These are phyloP conservation scores for Semicossyphus pulcher DNA, from an alignment of 2,113 vertebrate species.

Conservation along the genomic window DNA sequence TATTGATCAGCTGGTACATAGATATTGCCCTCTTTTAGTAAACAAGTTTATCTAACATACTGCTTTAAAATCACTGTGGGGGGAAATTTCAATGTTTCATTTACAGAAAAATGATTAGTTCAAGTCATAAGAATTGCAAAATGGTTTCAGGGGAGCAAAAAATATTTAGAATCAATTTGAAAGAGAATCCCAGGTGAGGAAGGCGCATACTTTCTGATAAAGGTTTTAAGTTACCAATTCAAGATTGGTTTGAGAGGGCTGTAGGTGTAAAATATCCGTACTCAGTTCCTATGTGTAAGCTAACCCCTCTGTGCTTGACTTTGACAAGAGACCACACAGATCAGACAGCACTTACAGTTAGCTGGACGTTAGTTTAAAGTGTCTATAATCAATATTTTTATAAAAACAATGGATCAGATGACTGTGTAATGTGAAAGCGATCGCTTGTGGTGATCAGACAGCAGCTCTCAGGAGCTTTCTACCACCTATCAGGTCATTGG, in stretches of 20 bases:
- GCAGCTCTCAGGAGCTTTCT: neutral
- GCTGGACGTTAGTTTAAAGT: slow-evolving; percentile 24
- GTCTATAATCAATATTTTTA: slow-evolving; percentile 15
- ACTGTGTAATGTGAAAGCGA: slow-evolving; percentile 1
- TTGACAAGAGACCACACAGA: slow-evolving; percentile 9
- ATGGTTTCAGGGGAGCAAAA: slow-evolving; percentile 34
- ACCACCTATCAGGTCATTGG: neutral
- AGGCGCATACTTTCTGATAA: slow-evolving; percentile 11
- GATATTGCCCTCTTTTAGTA: slow-evolving; percentile 17
- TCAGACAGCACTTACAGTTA: slow-evolving; percentile 27
- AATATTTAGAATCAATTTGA: slow-evolving; percentile 41
- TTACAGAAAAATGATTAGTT: slow-evolving; percentile 54
- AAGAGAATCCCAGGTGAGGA: slow-evolving; percentile 10
- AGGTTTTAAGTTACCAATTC: slow-evolving; percentile 6
- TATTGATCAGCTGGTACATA: slow-evolving; percentile 19
- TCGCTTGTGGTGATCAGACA: neutral
- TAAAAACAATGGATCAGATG: slow-evolving; percentile 9
- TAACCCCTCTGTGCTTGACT: neutral
- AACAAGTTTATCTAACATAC: slow-evolving; percentile 20
- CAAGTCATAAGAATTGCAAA: slow-evolving; percentile 38
- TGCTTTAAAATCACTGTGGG: slow-evolving; percentile 22
- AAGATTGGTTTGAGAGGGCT: slow-evolving; percentile 3
- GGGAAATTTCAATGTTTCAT: slow-evolving; percentile 37
- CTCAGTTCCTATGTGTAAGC: slow-evolving; percentile 1
- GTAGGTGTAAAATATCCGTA: slow-evolving; percentile 29